Conservation (phyloP, 2,113 vertebrate species). For the Scytalopus superciliaris region DNA sequence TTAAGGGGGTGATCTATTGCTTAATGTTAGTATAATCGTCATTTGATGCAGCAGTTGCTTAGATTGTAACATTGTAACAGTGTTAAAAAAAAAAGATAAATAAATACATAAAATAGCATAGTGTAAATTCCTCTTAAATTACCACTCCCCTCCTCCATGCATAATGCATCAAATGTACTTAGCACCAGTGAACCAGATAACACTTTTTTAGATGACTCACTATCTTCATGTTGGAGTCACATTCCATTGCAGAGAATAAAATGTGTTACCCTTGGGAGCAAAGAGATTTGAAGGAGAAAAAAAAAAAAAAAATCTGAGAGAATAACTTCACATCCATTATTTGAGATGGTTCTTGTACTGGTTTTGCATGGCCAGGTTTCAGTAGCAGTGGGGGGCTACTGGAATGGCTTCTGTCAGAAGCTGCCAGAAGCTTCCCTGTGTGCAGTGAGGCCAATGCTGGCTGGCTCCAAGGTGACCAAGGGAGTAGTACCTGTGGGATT, state of each 20-base stretch:
- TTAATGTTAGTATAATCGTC: slow-evolving; percentile 61
- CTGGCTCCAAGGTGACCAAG: not conserved
- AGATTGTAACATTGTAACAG: slow-evolving; percentile 22
- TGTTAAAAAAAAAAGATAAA: slow-evolving; percentile 40
- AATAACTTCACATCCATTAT: slow-evolving; percentile 33
- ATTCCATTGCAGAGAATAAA: slow-evolving; percentile 56
- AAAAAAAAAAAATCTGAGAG: not conserved
- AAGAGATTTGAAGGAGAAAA: slow-evolving; percentile 16
- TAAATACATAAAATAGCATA: slow-evolving; percentile 65
- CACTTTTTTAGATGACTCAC: slow-evolving; percentile 47
- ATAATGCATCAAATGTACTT: slow-evolving; percentile 58
- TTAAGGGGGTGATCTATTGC: slow-evolving; percentile 46
- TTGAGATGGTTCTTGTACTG: not conserved
- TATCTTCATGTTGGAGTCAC: slow-evolving; percentile 44
- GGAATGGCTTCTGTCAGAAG: not conserved
- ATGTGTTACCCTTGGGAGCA: slow-evolving; percentile 42
- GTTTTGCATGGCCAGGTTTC: not conserved
- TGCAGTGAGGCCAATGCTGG: not conserved
- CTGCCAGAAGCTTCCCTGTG: not conserved
- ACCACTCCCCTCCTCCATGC: slow-evolving; percentile 7
- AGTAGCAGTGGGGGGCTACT: accelerated
- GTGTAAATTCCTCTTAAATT: slow-evolving; percentile 69
- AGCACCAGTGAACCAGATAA: slow-evolving; percentile 45
- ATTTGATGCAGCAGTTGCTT: slow-evolving; percentile 41
- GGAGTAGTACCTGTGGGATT: accelerated